Evolutionary conservation across 2,113 vertebrate genomes (phyloP).

Genomic region (Pelusios castaneus): DNA sequence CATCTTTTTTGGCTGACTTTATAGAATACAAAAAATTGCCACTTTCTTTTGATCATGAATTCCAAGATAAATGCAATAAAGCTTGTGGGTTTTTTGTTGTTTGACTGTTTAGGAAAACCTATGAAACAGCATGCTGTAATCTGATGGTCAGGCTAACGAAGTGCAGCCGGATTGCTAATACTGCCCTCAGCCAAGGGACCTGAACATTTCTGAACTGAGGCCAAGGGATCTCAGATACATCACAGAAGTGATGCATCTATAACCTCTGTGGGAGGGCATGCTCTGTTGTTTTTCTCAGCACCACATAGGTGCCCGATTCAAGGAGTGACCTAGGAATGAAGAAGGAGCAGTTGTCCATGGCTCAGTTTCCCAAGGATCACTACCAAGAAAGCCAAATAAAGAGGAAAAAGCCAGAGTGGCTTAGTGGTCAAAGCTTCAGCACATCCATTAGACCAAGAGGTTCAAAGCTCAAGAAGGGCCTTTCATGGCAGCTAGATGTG

Average conservation of each 20-base stretch:
- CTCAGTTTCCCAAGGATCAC: neutral
- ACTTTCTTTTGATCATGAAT: constrained; percentile 20
- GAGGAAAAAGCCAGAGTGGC: neutral
- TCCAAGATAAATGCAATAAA: constrained; percentile 54
- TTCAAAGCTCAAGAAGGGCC: neutral
- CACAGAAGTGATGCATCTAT: constrained; percentile 9
- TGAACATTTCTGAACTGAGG: constrained; percentile 42
- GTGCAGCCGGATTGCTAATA: constrained; percentile 29
- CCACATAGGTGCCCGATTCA: neutral
- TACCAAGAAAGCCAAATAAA: neutral
- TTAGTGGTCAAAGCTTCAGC: neutral
- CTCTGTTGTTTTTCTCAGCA: constrained; percentile 12
- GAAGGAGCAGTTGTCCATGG: neutral
- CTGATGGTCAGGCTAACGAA: constrained; percentile 48
- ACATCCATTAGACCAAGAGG: neutral
- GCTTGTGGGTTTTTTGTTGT: constrained; percentile 61
- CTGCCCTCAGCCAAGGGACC: constrained; percentile 58
- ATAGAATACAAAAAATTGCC: constrained; percentile 28
- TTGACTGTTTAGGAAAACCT: constrained; percentile 58
- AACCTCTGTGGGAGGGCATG: neutral
- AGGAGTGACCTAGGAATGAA: neutral
- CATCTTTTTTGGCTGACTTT: constrained; percentile 1
- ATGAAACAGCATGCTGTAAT: constrained; percentile 14
- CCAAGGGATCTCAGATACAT: constrained; percentile 18
- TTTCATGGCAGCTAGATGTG: neutral